Percentiles rank a stretch among this genome's conserved stretches.
These are phyloP conservation scores for Bellardia bayeri DNA, from an alignment of 2,888 invertebrate genomes.

Conservation along the genomic window DNA sequence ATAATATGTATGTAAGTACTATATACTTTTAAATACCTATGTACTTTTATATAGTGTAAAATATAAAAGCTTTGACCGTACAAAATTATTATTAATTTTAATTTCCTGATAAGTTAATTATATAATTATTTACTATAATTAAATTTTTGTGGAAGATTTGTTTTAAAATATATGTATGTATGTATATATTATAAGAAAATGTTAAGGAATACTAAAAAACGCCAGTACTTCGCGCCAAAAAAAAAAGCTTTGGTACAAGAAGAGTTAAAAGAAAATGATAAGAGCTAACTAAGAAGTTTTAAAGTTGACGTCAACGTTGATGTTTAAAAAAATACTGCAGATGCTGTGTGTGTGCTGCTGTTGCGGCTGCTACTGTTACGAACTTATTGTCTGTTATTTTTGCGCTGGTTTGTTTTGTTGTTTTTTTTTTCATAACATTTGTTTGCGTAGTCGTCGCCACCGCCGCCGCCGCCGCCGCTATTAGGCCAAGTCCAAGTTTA, in stretches of 20 bases:
- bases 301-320: conserved; percentile 33
- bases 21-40: no score
- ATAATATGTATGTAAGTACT: no score
- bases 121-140: no score
- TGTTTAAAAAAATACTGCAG: neutral
- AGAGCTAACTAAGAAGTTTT: conserved; percentile 11
- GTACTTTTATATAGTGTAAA: neutral
- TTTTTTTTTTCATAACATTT: conserved; percentile 11
- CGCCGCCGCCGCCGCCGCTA: conserved; percentile 21
- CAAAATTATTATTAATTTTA: conserved; percentile 36
- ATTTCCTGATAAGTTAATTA: conserved; percentile 10
- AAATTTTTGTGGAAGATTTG: neutral
- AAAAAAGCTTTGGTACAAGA: conserved; percentile 47
- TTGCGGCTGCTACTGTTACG: conserved; percentile 9
- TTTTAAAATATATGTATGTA: neutral
- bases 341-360: conserved; percentile 6
- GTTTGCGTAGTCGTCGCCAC: conserved; percentile 34
- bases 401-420: conserved; percentile 9
- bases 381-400: conserved; percentile 16
- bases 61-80: conserved; percentile 58
- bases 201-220: neutral
- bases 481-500: conserved; percentile 72
- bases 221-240: conserved; percentile 59
- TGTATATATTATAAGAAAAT: neutral
- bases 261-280: neutral